phyloP scores from a whole-genome alignment of 1,140 invertebrate species.

The Drosophila nigrodunni region DNA sequence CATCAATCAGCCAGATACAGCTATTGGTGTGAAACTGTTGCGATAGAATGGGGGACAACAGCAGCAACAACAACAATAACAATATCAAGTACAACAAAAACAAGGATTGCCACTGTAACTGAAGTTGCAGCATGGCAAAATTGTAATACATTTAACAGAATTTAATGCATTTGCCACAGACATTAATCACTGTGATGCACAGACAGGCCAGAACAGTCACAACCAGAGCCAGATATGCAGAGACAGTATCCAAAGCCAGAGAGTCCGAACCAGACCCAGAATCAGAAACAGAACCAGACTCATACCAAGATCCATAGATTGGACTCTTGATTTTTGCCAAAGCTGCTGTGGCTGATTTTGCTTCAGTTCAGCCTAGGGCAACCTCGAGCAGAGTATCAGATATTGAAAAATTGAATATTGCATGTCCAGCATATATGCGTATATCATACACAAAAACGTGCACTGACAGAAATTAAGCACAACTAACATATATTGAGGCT shows the following conservation, averaged over 20 bases:
- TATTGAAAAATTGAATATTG: slow-evolving; percentile 83
- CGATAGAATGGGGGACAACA: slow-evolving; percentile 8
- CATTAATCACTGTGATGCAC: slow-evolving; percentile 84
- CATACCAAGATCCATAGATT: slow-evolving; percentile 30
- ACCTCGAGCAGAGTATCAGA: slow-evolving; percentile 62
- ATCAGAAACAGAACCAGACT: slow-evolving; percentile 14
- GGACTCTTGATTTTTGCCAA: slow-evolving; percentile 77
- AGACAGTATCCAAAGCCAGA: not conserved
- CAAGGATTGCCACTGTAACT: slow-evolving; percentile 18
- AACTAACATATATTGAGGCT: not conserved
- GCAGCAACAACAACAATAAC: slow-evolving; percentile 14
- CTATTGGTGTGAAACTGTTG: slow-evolving; percentile 72
- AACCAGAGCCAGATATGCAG: slow-evolving; percentile 35
- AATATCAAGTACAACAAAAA: slow-evolving; percentile 15
- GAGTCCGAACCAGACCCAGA: slow-evolving; percentile 8
- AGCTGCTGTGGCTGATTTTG: slow-evolving; percentile 50
- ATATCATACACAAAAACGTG: slow-evolving; percentile 18
- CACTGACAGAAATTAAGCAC: slow-evolving; percentile 29
- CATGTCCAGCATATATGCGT: slow-evolving; percentile 56
- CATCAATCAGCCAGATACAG: slow-evolving; percentile 79
- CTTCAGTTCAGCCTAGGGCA: slow-evolving; percentile 37
- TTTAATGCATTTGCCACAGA: slow-evolving; percentile 84
- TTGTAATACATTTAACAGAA: slow-evolving; percentile 84
- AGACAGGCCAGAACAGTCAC: slow-evolving; percentile 61
- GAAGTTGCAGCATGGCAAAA: slow-evolving; percentile 64